phyloP scores from a whole-genome alignment of 2,113 vertebrate species.

The Dipodomys merriami region DNA sequence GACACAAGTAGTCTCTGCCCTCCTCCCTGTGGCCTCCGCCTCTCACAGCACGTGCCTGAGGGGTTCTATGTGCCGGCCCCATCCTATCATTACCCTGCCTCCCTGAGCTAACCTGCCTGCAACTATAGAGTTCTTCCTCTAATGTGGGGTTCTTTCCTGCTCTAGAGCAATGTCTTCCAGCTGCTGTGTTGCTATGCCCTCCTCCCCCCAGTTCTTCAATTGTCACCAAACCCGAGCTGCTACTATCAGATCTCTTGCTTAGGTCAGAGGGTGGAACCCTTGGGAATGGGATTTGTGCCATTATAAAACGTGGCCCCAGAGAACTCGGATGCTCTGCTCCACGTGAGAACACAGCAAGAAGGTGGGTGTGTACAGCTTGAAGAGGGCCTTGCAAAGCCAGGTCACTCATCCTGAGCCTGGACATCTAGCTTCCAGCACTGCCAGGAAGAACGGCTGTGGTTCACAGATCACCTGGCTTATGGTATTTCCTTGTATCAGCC shows the following conservation, averaged over 20 bases:
- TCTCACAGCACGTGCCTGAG: fast-evolving
- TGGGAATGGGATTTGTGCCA: background rate
- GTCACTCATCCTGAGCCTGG: background rate
- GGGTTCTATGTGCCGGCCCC: background rate
- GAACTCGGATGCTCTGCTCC: background rate
- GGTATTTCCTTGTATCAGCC: background rate
- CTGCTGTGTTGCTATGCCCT: background rate
- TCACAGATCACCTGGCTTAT: background rate
- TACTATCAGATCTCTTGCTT: too few relatives aligned
- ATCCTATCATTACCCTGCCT: background rate
- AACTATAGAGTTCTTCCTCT: background rate
- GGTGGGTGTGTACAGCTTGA: background rate
- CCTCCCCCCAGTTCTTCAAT: background rate
- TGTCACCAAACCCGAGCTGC: too few relatives aligned
- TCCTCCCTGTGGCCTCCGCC: fast-evolving
- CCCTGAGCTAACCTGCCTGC: fast-evolving
- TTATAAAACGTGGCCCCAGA: background rate
- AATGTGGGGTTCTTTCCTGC: background rate
- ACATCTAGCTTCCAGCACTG: background rate
- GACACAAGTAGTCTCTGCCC: fast-evolving
- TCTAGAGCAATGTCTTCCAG: background rate
- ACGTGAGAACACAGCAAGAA: fast-evolving
- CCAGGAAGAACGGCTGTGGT: too few relatives aligned
- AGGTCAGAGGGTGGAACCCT: background rate
- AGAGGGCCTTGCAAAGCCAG: background rate